A percentile compares a stretch with the other conserved stretches of the same genome.
Conservation (phyloP, 2,113 vertebrate genomes). For the Oncorhynchus tshawytscha region DNA sequence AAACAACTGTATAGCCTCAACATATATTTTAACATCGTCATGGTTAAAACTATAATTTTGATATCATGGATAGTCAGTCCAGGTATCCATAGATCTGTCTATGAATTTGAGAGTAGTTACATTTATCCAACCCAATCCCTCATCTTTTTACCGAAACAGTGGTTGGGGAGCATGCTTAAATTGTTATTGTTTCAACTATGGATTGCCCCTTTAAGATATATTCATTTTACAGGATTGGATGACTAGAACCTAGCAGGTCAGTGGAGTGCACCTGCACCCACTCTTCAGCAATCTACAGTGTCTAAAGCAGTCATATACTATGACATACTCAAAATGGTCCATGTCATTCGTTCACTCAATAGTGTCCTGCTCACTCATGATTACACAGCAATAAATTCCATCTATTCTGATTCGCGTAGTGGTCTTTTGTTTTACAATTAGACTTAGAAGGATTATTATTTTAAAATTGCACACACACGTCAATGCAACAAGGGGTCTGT, state of each 20-base stretch:
- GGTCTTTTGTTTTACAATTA: constrained; percentile 38
- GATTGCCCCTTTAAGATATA: neutral
- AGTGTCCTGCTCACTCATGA: neutral
- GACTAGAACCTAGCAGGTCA: neutral
- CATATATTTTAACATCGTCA: too few relatives aligned
- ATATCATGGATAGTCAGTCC: too few relatives aligned
- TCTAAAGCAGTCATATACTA: neutral
- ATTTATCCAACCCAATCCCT: too few relatives aligned
- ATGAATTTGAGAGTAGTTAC: too few relatives aligned
- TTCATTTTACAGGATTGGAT: neutral
- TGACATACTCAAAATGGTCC: neutral
- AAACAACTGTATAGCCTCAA: neutral
- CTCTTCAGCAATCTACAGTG: neutral
- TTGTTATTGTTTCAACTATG: too few relatives aligned
- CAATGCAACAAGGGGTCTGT: constrained; percentile 11
- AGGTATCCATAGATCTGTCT: too few relatives aligned
- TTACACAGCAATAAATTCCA: neutral
- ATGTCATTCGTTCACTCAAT: neutral
- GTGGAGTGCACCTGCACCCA: neutral
- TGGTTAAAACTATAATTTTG: too few relatives aligned
- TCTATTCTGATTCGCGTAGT: neutral
- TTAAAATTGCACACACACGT: constrained; percentile 15
- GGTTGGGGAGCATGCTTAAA: too few relatives aligned
- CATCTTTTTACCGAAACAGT: too few relatives aligned
- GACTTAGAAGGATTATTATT: constrained; percentile 30